These are phyloP conservation scores for Andrena bucephala DNA, from an alignment of 2,888 invertebrate species.

Conservation along the genomic window DNA sequence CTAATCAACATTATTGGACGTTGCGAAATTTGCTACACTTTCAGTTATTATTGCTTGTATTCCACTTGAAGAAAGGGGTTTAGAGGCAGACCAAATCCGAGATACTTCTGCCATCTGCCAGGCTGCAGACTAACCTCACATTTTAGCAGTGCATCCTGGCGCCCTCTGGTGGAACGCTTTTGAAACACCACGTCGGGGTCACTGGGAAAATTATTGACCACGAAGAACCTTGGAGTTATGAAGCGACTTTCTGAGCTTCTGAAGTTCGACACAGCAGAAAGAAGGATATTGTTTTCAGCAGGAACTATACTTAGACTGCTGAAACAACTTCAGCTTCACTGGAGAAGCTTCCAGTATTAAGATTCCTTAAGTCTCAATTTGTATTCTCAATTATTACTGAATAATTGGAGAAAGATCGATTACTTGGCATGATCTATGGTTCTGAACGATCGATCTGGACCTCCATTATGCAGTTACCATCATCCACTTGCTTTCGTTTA, in stretches of 20 bases:
- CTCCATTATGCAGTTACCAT: constrained; percentile 55
- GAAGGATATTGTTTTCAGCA: too few species aligned
- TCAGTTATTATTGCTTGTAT: not conserved
- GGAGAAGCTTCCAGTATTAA: not conserved
- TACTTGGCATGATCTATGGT: constrained; percentile 29
- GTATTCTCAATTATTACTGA: not conserved
- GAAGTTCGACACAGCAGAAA: too few species aligned
- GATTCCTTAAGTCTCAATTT: not conserved
- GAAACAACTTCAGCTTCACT: too few species aligned
- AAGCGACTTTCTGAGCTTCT: not conserved
- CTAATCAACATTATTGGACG: not conserved
- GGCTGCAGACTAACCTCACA: constrained; percentile 1
- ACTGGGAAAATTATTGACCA: constrained; percentile 61
- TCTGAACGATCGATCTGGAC: constrained; percentile 29
- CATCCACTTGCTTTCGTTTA: constrained; percentile 53
- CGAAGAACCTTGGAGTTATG: not conserved
- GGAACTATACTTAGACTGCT: too few species aligned
- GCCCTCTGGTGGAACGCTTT: constrained; percentile 43
- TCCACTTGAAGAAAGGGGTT: not conserved
- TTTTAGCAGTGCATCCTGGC: constrained; percentile 46
- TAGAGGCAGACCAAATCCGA: not conserved
- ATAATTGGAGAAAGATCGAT: constrained; percentile 25
- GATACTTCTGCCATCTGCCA: constrained; percentile 67
- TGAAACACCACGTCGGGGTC: constrained; percentile 29
- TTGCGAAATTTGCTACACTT: not conserved